Base-by-base conservation (phyloP, 2,797 vertebrate species). In the Neosilurus hyrtlii region DNA sequence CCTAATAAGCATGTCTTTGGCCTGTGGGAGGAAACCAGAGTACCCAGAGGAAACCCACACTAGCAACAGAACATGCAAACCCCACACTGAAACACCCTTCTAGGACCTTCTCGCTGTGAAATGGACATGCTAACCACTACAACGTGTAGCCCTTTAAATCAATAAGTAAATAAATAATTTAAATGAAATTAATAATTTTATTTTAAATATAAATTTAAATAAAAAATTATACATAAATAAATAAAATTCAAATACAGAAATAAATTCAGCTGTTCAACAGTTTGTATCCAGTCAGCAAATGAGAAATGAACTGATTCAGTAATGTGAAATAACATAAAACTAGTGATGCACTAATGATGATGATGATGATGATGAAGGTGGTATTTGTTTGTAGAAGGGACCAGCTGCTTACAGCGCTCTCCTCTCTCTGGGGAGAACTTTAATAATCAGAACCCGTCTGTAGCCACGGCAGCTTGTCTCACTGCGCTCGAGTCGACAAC, bases 341-440 rank as follows among this genome's bases (percentile, higher is more conserved):
- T 56, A 10, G 8, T 2, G 11, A 26, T 3, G 30, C 52, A 73
- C 2, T 7, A 20, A 18, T 49, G 14, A 11, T 59, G 67, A n/a
- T 22, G 66, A 20, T 37, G 70, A 54, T 9, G 49, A 26, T 52
- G 71, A 30, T 10, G 37, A n/a, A 61, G 26, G 22, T 9, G 20
- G 37, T 83, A 26, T 83, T 72, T 81, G 65, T 66, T 62, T 30
- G 70, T n/a, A 80, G 59, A 63, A 84, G 87, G 86, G 79, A 86
- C 74, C 92, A 93, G 91, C 90, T 92, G 92, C 89, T 90, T 86
- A 79, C 81, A 86, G 83, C 80, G 79, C 87, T 86, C 80, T 75
- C 59, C 35, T 73, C 86, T 90, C 93, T 89, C 92, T 49, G 26
- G 91, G 91, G 93, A 93, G 73, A 62, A 57, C 68, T 63, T 80